Conservation (phyloP, 2,888 invertebrate genomes). For the Mylabris sibirica region DNA sequence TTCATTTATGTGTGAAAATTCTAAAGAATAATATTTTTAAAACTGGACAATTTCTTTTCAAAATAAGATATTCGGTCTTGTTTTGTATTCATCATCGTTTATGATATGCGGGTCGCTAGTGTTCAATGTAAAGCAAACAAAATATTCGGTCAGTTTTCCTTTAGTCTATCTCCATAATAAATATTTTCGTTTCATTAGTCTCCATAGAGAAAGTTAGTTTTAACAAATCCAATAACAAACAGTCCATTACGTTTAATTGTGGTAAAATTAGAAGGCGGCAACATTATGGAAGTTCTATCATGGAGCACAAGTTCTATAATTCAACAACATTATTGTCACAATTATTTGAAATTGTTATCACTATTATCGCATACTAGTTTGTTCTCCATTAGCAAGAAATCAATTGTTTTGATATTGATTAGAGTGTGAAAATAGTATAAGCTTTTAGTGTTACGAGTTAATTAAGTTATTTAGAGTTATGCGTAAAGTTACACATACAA, state of each 20-base stretch:
- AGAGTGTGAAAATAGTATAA: slow-evolving; percentile 27
- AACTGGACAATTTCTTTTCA: no score
- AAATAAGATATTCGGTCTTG: no score
- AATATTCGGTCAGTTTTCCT: no score
- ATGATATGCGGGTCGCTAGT: no score
- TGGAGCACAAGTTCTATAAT: neutral
- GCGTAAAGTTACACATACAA: slow-evolving; percentile 18
- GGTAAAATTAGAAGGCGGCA: neutral
- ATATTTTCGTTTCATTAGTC: no score
- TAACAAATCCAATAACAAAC: neutral
- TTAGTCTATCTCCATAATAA: no score
- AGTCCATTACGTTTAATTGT: neutral
- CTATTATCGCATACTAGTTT: slow-evolving; percentile 12
- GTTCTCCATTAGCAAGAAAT: slow-evolving; percentile 32
- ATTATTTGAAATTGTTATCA: neutral
- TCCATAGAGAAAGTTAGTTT: no score
- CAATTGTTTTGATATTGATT: slow-evolving; percentile 32
- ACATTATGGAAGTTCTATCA: neutral
- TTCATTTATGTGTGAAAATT: no score
- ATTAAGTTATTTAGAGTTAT: slow-evolving; percentile 37
- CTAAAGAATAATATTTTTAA: no score
- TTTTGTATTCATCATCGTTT: no score
- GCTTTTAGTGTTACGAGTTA: slow-evolving; percentile 29
- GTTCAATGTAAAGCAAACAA: no score
- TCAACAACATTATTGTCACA: neutral